These are phyloP conservation scores for Helarctos malayanus DNA, from an alignment of 2,797 vertebrate species.

Conservation along the genomic window DNA sequence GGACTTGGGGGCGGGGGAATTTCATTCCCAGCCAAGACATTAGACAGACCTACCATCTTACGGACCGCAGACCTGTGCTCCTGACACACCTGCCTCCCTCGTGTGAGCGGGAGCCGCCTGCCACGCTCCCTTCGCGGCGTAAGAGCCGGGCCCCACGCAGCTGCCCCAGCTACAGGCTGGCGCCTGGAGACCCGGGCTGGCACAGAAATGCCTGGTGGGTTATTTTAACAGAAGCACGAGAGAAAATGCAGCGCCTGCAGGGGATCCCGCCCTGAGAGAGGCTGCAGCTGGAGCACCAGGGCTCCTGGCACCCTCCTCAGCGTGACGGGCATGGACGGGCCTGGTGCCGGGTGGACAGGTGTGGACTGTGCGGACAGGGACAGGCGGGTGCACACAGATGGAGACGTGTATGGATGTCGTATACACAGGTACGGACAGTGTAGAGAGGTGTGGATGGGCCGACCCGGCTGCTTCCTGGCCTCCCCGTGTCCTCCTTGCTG, in stretches of 20 bases:
- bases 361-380: neutral
- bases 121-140: neutral
- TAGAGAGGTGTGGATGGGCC: neutral
- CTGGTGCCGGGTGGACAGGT: neutral
- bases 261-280: neutral
- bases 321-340: rapidly evolving
- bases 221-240: neutral
- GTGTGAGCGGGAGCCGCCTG: rapidly evolving
- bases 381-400: neutral
- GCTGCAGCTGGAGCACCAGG: neutral
- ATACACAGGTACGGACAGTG: neutral
- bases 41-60: neutral
- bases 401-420: neutral
- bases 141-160: neutral
- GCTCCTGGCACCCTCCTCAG: neutral
- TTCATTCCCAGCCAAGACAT: neutral
- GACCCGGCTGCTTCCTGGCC: neutral
- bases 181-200: neutral
- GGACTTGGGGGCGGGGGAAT: too few relatives aligned
- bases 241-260: rapidly evolving
- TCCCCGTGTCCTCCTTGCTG: neutral
- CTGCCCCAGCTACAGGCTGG: neutral
- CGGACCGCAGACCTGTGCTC: too few relatives aligned
- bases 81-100: rapidly evolving
- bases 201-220: neutral